phyloP scores from a whole-genome alignment of 2,888 invertebrate genomes.

The Cosmopolites sordidus region DNA sequence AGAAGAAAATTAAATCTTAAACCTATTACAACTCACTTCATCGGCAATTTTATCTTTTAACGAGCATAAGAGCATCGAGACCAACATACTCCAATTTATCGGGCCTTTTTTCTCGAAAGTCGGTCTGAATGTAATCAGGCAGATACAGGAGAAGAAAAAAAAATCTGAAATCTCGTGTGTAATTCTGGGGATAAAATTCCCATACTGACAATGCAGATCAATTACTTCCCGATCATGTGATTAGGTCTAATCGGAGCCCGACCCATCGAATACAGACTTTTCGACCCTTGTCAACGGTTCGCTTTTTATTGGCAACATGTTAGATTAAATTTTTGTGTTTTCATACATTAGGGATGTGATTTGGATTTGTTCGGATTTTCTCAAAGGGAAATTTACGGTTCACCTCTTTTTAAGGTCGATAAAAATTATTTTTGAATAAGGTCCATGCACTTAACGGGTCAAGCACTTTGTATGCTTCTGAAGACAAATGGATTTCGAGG shows the following conservation, averaged over 20 bases:
- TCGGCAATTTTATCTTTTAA: constrained; percentile 14
- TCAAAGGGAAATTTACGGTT: neutral
- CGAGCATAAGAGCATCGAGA: constrained; percentile 3
- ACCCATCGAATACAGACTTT: constrained; percentile 2
- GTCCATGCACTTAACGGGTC: neutral
- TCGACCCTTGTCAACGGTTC: constrained; percentile 39
- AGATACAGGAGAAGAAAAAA: neutral
- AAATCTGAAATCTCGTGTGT: neutral
- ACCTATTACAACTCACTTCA: constrained; percentile 8
- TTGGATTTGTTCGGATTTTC: neutral
- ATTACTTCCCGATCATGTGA: constrained; percentile 44
- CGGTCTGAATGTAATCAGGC: neutral
- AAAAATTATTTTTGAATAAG: constrained; percentile 3
- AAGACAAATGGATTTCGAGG: no score
- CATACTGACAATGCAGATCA: constrained; percentile 42
- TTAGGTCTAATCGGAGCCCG: constrained; percentile 38
- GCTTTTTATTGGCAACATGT: constrained; percentile 37
- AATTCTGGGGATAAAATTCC: constrained; percentile 32
- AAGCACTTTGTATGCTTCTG: no score
- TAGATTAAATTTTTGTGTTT: constrained; percentile 28
- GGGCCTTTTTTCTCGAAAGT: neutral
- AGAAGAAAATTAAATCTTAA: constrained; percentile 15
- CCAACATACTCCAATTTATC: constrained; percentile 2
- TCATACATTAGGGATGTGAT: constrained; percentile 1
- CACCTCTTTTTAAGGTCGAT: neutral